Evolutionary conservation across 2,113 vertebrate genomes (phyloP).

Genomic region (Microtus pennsylvanicus): DNA sequence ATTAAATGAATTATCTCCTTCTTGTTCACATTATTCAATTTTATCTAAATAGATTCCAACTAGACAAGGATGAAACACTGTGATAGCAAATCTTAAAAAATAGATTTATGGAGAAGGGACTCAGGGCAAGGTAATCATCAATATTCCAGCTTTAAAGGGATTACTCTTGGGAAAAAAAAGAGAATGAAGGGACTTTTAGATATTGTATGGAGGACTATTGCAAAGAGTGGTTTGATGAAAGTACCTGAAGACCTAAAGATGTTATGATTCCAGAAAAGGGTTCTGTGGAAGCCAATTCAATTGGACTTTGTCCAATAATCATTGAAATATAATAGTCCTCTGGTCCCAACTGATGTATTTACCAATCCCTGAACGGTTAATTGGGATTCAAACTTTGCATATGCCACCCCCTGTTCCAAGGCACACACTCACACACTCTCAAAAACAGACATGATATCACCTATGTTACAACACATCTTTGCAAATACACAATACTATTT

Average conservation of each 20-base stretch:
- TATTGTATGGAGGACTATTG: not conserved
- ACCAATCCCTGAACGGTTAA: not conserved
- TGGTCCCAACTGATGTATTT: not conserved
- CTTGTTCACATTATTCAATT: not conserved
- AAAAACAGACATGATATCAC: not conserved
- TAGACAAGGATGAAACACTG: not conserved
- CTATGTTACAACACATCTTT: not conserved
- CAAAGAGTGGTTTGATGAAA: not conserved
- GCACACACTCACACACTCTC: fast-evolving
- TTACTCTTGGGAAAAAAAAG: not conserved
- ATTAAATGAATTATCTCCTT: not conserved
- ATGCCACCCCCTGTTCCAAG: not conserved
- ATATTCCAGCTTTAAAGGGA: not conserved
- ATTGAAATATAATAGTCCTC: not conserved
- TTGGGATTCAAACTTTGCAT: not conserved
- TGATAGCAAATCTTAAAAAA: not conserved
- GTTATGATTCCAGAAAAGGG: not conserved
- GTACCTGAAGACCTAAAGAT: not conserved
- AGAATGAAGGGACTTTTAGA: not conserved
- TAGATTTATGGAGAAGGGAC: not conserved
- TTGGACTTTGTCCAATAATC: not conserved
- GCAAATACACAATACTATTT: not conserved
- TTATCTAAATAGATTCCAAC: not conserved
- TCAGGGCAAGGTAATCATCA: not conserved
- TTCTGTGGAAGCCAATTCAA: not conserved